These are phyloP conservation scores for Herpailurus yagouaroundi DNA, from an alignment of 2,113 vertebrate genomes.

Conservation along the genomic window DNA sequence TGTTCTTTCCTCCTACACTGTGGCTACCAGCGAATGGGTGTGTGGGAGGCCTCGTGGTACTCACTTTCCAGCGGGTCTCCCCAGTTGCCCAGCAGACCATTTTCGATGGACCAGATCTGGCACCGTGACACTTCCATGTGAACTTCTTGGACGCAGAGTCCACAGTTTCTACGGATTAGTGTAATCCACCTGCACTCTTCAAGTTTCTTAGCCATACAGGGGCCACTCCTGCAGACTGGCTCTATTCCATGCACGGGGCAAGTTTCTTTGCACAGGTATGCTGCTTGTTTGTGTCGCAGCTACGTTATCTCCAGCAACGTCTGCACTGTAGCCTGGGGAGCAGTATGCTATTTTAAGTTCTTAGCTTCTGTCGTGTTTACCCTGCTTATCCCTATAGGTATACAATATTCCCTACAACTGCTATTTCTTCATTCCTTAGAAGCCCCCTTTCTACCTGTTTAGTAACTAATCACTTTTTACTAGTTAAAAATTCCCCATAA, in stretches of 20 bases:
- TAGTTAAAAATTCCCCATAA: not conserved
- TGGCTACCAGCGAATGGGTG: not conserved
- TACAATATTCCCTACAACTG: not conserved
- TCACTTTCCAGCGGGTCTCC: not conserved
- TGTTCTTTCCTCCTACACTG: not conserved
- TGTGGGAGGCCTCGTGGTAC: not conserved
- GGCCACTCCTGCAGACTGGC: fast-evolving
- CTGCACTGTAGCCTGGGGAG: not conserved
- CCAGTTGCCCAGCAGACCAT: not conserved
- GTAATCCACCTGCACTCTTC: not conserved
- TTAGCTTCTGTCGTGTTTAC: not conserved
- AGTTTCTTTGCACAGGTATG: fast-evolving
- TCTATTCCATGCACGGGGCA: not conserved
- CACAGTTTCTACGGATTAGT: not conserved
- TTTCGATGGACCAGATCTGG: not conserved
- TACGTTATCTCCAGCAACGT: not conserved
- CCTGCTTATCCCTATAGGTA: not conserved
- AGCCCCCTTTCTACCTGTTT: too few species aligned
- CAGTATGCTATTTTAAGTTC: too few species aligned
- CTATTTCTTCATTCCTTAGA: not conserved
- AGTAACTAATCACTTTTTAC: not conserved
- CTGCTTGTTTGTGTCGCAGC: fast-evolving
- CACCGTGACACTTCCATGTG: not conserved
- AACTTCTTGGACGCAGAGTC: not conserved
- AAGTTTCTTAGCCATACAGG: not conserved